Evolutionary conservation across 2,888 invertebrate genomes (phyloP).

Genomic region (Metacarcinus magister): DNA sequence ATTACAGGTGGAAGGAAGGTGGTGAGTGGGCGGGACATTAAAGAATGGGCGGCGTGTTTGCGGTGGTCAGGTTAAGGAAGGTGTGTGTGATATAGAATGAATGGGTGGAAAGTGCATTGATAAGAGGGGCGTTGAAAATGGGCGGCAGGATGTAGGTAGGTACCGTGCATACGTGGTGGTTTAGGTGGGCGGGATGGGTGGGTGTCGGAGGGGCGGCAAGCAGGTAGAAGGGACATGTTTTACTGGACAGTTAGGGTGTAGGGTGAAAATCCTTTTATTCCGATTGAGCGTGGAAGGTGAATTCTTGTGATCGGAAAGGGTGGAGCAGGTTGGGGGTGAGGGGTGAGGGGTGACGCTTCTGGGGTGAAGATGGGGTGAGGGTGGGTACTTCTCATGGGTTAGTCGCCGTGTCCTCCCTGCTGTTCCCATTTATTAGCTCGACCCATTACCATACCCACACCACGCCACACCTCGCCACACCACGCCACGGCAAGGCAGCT

Average conservation of each 20-base stretch:
- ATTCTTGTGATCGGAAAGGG: not conserved
- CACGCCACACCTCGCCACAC: not conserved
- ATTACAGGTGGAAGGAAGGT: not conserved
- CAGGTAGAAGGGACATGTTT: conserved; percentile 26
- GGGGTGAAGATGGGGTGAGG: not conserved
- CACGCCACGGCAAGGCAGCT: too few species aligned
- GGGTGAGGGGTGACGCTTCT: not conserved
- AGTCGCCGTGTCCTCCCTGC: not conserved
- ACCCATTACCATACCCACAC: conserved; percentile 14
- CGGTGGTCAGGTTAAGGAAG: not conserved
- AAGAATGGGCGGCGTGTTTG: not conserved
- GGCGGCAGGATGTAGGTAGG: not conserved
- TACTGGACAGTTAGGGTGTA: not conserved
- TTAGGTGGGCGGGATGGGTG: not conserved
- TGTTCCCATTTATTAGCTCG: conserved; percentile 26
- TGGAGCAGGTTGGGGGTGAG: not conserved
- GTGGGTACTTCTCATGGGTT: not conserved
- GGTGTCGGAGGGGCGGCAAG: not conserved
- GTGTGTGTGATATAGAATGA: conserved; percentile 14
- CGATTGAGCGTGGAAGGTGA: not conserved
- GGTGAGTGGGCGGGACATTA: not conserved
- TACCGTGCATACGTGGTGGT: not conserved
- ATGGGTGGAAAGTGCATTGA: conserved; percentile 10
- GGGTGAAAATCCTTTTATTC: conserved; percentile 15
- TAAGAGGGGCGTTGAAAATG: conserved; percentile 26